Base-by-base conservation (phyloP, 2,888 invertebrate species). In the Coelopa pilipes region DNA sequence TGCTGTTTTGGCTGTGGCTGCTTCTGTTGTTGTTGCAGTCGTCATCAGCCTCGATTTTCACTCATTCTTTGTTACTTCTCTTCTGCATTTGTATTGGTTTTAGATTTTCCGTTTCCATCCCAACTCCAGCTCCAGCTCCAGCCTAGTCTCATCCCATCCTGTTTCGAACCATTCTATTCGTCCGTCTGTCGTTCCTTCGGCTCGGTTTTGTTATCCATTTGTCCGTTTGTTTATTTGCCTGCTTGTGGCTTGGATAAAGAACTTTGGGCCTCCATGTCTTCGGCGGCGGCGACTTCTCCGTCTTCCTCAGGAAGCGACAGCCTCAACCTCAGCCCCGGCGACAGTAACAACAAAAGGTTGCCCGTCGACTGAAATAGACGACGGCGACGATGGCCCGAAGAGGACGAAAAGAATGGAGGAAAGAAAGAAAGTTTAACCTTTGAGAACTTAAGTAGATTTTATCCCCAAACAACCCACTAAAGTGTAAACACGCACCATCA, bases 401-500 rank as follows among this genome's bases (percentile, higher is more conserved):
- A n/a, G 34, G 15, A 11, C 21, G 13, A 60, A 60, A 66, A 34
- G n/a, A 66, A 21, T 50, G 13, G 50, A 50, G 21, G 49, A 66
- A 66, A 66, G 66, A 66, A 50, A 50, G 49, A 66, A 66, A 66
- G 66, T 66, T 66, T 66, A 66, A 66, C 66, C 66, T 75, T 74
- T 74, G 72, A 76, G 72, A 68, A 72, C 74, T 76, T 76, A 74
- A 76, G 76, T 34, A 72, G 74, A 72, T 76, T 76, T 74, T 74
- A 74, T 72, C 53, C 60, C 69, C 19, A 19, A 63, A 72, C 72
- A 75, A 75, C 75, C 73, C 65, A 46, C 65, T 47, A 13, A 65
- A 65, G 65, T 65, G 46, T n/a, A 47, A 65, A 46, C 19, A 19
- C 47, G 17, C 45, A 45, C 45, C 34, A 34, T 34, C 34, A 34